Evolutionary conservation across 1,140 invertebrate species (phyloP).

Genomic region (Nomia melanderi): DNA sequence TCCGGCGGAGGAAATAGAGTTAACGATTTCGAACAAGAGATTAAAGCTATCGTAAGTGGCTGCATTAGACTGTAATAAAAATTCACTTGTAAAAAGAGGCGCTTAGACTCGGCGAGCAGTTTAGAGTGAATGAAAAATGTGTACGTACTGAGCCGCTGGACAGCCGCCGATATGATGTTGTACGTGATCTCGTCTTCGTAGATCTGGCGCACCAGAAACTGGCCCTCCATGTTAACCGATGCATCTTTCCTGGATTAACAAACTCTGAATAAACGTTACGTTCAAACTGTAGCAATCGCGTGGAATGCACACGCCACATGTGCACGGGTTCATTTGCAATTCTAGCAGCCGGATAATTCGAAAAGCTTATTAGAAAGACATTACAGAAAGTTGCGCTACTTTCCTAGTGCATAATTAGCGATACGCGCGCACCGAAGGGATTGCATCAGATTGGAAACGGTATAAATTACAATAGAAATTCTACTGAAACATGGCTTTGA

Average conservation of each 20-base stretch:
- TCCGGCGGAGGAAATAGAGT: not conserved
- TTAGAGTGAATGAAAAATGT: not conserved
- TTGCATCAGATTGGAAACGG: not conserved
- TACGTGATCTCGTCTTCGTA: constrained; percentile 98
- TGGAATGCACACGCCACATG: not conserved
- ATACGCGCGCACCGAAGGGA: not conserved
- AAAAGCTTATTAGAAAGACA: not conserved
- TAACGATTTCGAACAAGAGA: not conserved
- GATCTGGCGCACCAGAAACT: constrained; percentile 95
- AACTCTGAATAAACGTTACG: constrained; percentile 9
- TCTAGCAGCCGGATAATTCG: not conserved
- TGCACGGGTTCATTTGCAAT: not conserved
- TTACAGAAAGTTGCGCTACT: not conserved
- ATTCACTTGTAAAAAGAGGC: too few species aligned
- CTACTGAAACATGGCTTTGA: not conserved
- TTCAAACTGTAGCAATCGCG: not conserved
- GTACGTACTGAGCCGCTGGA: constrained; percentile 92
- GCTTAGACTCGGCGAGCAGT: too few species aligned
- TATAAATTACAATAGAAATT: not conserved
- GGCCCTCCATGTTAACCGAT: constrained; percentile 95
- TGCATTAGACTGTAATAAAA: too few species aligned
- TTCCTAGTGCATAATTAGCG: accelerated
- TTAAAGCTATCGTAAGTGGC: too few species aligned
- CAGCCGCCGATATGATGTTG: constrained; percentile 94
- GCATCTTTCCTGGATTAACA: constrained; percentile 89